Evolutionary conservation across 2,797 vertebrate species (phyloP).

Genomic region (Lacerta bilineata): DNA sequence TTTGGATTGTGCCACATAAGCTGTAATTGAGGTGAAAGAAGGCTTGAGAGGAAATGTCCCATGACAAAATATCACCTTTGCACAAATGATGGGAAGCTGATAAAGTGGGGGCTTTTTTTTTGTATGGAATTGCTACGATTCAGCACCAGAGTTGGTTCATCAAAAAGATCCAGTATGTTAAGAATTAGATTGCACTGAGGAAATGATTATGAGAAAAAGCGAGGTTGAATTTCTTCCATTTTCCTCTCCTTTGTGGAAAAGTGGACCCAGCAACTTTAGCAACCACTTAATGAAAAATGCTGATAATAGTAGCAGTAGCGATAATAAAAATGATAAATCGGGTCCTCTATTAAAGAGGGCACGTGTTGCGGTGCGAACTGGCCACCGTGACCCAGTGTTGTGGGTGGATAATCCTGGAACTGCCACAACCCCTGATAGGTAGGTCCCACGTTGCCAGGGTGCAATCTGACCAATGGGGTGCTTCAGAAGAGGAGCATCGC

Average conservation of each 20-base stretch:
- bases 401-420: no score
- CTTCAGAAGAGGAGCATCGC: no score
- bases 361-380: no score
- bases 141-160: neutral
- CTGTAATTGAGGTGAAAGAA: constrained; percentile 37
- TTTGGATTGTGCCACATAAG: constrained; percentile 7
- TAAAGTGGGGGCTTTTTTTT: neutral
- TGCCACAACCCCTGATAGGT: no score
- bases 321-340: no score
- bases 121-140: constrained; percentile 7
- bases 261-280: neutral
- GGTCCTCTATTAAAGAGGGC: no score
- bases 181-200: constrained; percentile 14
- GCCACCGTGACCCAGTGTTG: no score
- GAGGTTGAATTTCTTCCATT: neutral
- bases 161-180: constrained; percentile 15
- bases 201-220: neutral
- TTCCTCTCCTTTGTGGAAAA: neutral
- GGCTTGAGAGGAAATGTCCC: constrained; percentile 26
- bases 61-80: constrained; percentile 28
- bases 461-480: no score
- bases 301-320: no score
- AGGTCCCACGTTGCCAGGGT: no score
- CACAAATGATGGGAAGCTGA: constrained; percentile 10
- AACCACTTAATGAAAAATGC: neutral